phyloP scores from a whole-genome alignment of 1,140 invertebrate species.

The Trichomalopsis sarcophagae region DNA sequence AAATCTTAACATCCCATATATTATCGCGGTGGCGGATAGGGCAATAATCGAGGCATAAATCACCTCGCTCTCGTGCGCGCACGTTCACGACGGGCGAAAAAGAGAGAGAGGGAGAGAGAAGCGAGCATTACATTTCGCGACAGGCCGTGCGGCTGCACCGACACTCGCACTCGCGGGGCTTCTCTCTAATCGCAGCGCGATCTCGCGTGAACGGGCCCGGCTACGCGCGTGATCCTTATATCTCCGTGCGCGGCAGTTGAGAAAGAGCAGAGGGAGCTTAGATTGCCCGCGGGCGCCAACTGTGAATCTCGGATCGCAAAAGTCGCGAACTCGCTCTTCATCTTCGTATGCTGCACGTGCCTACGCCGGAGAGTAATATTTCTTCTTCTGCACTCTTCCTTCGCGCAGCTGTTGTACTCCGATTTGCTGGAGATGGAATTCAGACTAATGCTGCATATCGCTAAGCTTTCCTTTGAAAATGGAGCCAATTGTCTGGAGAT shows the following conservation, averaged over 20 bases:
- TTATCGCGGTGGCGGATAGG: neutral
- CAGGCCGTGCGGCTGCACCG: neutral
- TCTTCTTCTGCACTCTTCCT: conserved; percentile 47
- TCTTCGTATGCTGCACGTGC: conserved; percentile 49
- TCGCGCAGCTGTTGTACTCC: conserved; percentile 5
- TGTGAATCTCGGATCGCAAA: conserved; percentile 15
- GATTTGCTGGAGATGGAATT: no score
- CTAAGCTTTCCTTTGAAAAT: no score
- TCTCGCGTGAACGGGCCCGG: neutral
- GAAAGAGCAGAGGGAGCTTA: neutral
- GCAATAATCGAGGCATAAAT: conserved; percentile 28
- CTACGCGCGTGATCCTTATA: neutral
- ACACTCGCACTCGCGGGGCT: neutral
- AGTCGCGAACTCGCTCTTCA: conserved; percentile 51
- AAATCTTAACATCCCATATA: neutral
- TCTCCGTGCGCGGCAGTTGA: conserved; percentile 12
- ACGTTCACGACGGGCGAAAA: neutral
- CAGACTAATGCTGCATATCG: no score
- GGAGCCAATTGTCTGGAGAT: no score
- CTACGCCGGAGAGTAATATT: conserved; percentile 50
- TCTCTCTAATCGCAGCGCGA: conserved; percentile 12
- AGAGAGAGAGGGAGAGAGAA: neutral
- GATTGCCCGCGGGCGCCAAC: conserved; percentile 50
- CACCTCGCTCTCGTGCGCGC: neutral
- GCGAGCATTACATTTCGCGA: neutral